These are phyloP conservation scores for Tetheella fluctuosa DNA, from an alignment of 2,888 invertebrate species.

Conservation along the genomic window DNA sequence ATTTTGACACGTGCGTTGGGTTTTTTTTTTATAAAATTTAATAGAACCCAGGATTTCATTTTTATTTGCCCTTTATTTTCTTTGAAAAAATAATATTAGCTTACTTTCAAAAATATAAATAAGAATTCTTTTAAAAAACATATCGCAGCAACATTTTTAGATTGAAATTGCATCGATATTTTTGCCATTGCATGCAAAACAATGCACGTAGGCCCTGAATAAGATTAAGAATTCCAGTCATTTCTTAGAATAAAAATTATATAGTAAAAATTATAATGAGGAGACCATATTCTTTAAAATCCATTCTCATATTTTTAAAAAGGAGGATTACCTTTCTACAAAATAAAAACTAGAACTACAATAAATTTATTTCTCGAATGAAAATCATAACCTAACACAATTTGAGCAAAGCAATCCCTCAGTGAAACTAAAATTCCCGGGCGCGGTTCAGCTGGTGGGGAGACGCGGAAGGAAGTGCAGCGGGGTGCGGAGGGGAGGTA, in stretches of 20 bases:
- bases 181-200: neutral
- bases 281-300: neutral
- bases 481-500: slow-evolving; percentile 39
- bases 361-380: slow-evolving; percentile 18
- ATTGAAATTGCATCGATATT: too few species aligned
- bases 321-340: too few species aligned
- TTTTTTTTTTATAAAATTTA: too few species aligned
- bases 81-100: too few species aligned
- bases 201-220: neutral
- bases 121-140: too few species aligned
- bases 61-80: too few species aligned
- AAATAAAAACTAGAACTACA: neutral
- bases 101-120: too few species aligned
- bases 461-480: slow-evolving; percentile 68
- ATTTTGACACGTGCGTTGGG: too few species aligned
- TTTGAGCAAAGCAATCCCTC: slow-evolving; percentile 32
- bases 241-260: neutral
- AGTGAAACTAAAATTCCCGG: slow-evolving; percentile 58
- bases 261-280: too few species aligned
- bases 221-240: neutral
- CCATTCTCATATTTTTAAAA: neutral
- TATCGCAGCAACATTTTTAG: too few species aligned
- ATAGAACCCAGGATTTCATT: too few species aligned
- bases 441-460: slow-evolving; percentile 37
- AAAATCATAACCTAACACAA: slow-evolving; percentile 59